These are phyloP conservation scores for Apotomis capreana DNA, from an alignment of 2,888 invertebrate species.

Conservation along the genomic window DNA sequence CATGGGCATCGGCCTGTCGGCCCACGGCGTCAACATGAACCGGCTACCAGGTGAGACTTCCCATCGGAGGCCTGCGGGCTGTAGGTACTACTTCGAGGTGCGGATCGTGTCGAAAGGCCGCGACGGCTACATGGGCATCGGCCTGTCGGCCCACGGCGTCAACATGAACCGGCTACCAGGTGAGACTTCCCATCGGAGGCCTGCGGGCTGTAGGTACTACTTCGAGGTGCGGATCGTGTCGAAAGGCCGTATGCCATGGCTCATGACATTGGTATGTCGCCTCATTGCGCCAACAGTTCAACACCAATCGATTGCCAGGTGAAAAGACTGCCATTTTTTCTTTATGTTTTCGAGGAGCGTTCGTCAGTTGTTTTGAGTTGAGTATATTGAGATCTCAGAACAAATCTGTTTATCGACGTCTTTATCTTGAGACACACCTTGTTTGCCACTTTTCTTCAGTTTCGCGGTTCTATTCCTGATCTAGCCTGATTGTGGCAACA, in stretches of 20 bases:
- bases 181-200: constrained; percentile 91
- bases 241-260: constrained; percentile 96
- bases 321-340: constrained; percentile 46
- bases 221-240: constrained; percentile 99
- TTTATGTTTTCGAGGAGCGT: too few relatives aligned
- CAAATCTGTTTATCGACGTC: too few relatives aligned
- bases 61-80: constrained; percentile 97
- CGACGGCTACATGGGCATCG: constrained; percentile 87
- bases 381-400: too few relatives aligned
- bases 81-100: constrained; percentile 97
- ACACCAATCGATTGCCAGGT: constrained; percentile 98
- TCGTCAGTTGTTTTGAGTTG: too few relatives aligned
- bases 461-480: too few relatives aligned
- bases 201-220: constrained; percentile 96
- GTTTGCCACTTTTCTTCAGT: too few relatives aligned
- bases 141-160: constrained; percentile 97
- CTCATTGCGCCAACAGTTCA: constrained; percentile 90
- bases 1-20: constrained; percentile 92
- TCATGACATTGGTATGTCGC: constrained; percentile 99
- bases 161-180: constrained; percentile 99
- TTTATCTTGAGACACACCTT: too few relatives aligned
- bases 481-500: too few relatives aligned
- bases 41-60: constrained; percentile 93
- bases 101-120: constrained; percentile 99
- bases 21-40: constrained; percentile 98